Evolutionary conservation across 1,140 invertebrate genomes (phyloP).

Genomic region (Anastrepha obliqua): DNA sequence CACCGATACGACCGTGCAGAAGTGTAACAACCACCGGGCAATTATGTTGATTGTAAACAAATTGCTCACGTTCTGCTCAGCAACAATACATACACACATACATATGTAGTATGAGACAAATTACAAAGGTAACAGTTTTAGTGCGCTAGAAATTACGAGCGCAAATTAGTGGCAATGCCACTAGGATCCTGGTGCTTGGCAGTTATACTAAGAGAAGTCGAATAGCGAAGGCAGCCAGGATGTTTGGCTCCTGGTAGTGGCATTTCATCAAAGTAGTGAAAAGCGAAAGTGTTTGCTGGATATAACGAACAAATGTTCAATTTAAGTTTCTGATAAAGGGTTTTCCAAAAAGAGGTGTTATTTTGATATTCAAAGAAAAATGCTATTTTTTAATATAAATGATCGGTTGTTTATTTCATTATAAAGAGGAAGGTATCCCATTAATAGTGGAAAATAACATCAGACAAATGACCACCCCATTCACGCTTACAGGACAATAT

Average conservation of each 20-base stretch:
- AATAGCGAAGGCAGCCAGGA: neutral
- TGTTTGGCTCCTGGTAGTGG: neutral
- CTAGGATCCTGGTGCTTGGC: neutral
- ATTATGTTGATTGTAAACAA: constrained; percentile 74
- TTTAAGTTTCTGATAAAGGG: neutral
- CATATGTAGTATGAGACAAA: too few relatives aligned
- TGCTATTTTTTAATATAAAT: too few relatives aligned
- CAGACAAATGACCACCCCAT: too few relatives aligned
- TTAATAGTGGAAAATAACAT: too few relatives aligned
- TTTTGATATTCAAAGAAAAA: too few relatives aligned
- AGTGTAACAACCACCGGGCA: constrained; percentile 57
- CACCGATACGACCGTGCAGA: neutral
- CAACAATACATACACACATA: constrained; percentile 12
- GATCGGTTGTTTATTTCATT: too few relatives aligned
- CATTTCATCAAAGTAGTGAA: constrained; percentile 12
- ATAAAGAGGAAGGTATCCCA: too few relatives aligned
- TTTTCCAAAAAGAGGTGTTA: neutral
- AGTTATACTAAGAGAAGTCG: neutral
- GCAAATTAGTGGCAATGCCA: constrained; percentile 32
- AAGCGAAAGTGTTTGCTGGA: neutral
- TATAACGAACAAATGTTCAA: neutral
- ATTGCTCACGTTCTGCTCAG: constrained; percentile 70
- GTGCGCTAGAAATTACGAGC: constrained; percentile 42
- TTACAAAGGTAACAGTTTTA: neutral
- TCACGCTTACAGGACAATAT: too few relatives aligned